phyloP scores from a whole-genome alignment of 92 coral and sea anemone species.

The Anthopleura xanthogrammica region DNA sequence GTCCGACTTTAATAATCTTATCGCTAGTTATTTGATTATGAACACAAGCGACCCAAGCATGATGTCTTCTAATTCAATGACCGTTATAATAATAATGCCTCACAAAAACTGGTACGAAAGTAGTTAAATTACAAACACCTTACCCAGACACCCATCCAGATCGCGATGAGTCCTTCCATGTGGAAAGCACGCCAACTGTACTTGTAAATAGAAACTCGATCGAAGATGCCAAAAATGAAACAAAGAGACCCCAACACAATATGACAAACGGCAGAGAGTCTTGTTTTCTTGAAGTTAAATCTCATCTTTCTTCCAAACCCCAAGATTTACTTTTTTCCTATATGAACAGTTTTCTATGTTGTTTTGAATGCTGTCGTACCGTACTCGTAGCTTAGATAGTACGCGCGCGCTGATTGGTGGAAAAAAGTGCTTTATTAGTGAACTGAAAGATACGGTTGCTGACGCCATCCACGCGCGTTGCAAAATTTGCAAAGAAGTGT shows the following conservation, averaged over 20 bases:
- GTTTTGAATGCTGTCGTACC: background rate
- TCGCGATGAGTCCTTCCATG: background rate
- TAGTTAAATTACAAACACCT: background rate
- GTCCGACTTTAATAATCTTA: too few relatives aligned
- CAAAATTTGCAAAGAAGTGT: too few relatives aligned
- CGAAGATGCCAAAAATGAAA: background rate
- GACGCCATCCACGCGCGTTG: too few relatives aligned
- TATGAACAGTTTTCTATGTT: background rate
- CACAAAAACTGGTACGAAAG: too few relatives aligned
- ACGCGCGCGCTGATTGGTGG: too few relatives aligned
- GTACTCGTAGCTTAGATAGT: too few relatives aligned
- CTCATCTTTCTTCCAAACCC: background rate
- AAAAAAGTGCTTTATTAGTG: too few relatives aligned
- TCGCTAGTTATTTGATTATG: too few relatives aligned
- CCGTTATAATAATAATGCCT: too few relatives aligned
- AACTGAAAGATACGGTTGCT: too few relatives aligned
- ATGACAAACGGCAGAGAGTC: background rate
- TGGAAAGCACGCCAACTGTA: background rate
- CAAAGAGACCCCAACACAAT: background rate
- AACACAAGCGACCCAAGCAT: too few relatives aligned
- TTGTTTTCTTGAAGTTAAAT: background rate
- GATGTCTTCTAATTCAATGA: too few relatives aligned
- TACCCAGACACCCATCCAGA: conserved; percentile 7
- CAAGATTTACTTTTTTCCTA: background rate
- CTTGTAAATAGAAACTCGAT: background rate